Conservation (phyloP, 2,797 vertebrate species). For the Gallirallus australis region DNA sequence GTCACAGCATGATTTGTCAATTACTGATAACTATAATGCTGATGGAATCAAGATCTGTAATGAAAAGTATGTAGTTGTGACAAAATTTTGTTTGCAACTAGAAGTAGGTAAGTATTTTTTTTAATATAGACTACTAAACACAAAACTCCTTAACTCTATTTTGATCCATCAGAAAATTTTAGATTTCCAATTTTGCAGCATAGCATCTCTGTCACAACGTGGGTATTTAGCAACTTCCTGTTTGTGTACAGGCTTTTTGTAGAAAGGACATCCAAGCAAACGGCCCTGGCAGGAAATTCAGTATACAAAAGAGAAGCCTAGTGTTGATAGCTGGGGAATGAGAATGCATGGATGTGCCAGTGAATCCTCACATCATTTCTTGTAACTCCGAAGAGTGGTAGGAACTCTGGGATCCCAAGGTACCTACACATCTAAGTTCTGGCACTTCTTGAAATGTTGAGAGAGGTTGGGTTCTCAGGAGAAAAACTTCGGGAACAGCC, state of each 20-base stretch:
- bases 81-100: background rate
- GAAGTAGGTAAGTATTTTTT: background rate
- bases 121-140: background rate
- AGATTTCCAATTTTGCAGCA: background rate
- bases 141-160: background rate
- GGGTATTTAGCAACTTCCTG: background rate
- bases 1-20: slow-evolving; percentile 14
- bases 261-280: background rate
- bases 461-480: background rate
- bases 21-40: background rate
- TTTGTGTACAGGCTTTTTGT: background rate
- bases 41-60: slow-evolving; percentile 6
- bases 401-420: background rate
- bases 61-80: background rate
- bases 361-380: background rate
- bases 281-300: background rate
- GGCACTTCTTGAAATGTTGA: background rate
- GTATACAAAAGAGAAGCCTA: background rate
- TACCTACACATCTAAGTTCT: background rate
- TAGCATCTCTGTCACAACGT: background rate
- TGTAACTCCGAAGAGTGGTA: background rate
- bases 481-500: background rate
- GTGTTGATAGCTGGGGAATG: background rate
- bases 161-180: background rate
- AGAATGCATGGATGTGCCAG: background rate